Conservation (phyloP, 64 coral and sea anemone genomes). For the Pachyseris speciosa region DNA sequence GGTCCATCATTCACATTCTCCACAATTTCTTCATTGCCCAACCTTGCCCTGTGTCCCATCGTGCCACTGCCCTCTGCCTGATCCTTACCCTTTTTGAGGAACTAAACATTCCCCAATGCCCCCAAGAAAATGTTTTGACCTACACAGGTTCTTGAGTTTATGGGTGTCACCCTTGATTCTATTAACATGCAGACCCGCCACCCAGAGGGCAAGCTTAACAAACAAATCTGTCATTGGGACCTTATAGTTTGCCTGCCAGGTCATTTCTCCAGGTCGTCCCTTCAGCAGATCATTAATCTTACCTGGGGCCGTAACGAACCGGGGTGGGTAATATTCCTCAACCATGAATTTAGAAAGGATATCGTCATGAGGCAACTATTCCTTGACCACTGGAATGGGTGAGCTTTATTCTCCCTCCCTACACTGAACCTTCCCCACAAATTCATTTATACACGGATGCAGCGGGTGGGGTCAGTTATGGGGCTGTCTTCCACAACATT, state of each 20-base stretch:
- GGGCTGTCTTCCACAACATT: background rate
- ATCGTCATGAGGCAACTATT: background rate
- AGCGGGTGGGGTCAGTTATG: background rate
- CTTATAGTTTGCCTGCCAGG: background rate
- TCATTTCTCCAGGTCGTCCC: background rate
- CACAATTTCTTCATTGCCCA: background rate
- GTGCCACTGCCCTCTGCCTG: background rate
- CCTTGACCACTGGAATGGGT: background rate
- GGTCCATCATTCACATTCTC: slow-evolving; percentile 9
- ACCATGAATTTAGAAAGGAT: background rate
- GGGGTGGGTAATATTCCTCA: background rate
- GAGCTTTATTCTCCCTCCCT: background rate
- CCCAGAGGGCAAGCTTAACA: background rate
- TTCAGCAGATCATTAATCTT: slow-evolving; percentile 1
- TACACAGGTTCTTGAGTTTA: background rate
- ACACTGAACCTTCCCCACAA: background rate
- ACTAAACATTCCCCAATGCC: background rate
- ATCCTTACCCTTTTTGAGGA: background rate
- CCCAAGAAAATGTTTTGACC: background rate
- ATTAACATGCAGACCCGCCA: slow-evolving; percentile 6
- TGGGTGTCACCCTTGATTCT: background rate
- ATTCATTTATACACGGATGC: background rate
- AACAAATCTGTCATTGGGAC: background rate
- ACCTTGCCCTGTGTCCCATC: background rate
- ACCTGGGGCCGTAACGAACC: background rate